These are phyloP conservation scores for Proctacanthus coquilletti DNA, from an alignment of 1,140 invertebrate species.

Conservation along the genomic window DNA sequence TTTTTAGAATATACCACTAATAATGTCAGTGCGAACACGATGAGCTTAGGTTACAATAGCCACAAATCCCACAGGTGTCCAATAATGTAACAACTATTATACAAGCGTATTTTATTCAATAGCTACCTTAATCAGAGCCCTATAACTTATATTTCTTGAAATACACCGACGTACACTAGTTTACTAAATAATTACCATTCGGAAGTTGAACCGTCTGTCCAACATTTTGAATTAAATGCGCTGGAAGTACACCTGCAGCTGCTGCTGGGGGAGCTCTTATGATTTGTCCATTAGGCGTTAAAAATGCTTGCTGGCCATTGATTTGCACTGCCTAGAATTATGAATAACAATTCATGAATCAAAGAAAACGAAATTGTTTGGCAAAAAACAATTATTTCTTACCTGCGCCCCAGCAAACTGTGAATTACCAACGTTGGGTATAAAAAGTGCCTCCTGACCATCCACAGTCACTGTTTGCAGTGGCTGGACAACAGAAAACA, in stretches of 20 bases:
- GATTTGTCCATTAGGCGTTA: conserved; percentile 45
- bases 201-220: conserved; percentile 41
- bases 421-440: conserved; percentile 38
- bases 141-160: too few species aligned
- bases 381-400: too few species aligned
- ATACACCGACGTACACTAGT: not conserved
- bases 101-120: not conserved
- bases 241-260: conserved; percentile 15
- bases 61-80: too few species aligned
- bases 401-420: conserved; percentile 18
- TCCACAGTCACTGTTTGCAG: conserved; percentile 85
- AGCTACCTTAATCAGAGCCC: too few species aligned
- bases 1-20: too few species aligned
- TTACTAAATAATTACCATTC: conserved; percentile 30
- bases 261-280: conserved; percentile 35
- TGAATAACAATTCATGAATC: too few species aligned
- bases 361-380: too few species aligned
- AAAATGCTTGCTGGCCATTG: conserved; percentile 32
- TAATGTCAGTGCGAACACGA: too few species aligned
- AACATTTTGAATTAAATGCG: conserved; percentile 39
- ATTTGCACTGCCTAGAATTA: conserved; percentile 16
- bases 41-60: too few species aligned
- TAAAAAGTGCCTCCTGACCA: conserved; percentile 81
- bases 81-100: too few species aligned
- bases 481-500: conserved; percentile 29